These are phyloP conservation scores for Torymus auratus DNA, from an alignment of 2,888 invertebrate species.

Conservation along the genomic window DNA sequence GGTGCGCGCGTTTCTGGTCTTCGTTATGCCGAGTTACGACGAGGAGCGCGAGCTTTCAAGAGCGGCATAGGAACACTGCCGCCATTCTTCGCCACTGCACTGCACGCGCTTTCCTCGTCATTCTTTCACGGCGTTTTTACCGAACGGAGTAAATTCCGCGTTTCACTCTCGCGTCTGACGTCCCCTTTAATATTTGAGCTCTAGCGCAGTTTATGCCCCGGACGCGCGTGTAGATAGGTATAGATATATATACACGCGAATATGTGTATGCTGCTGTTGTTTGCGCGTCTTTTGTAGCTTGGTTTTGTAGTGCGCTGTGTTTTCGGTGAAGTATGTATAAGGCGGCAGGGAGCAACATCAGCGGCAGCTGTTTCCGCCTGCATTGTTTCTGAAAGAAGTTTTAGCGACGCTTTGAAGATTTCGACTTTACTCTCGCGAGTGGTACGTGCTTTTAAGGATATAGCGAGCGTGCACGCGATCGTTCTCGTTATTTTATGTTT, in stretches of 20 bases:
- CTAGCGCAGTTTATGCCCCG: not conserved
- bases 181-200: not conserved
- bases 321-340: too few species aligned
- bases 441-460: too few species aligned
- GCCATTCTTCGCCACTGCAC: slow-evolving; percentile 30
- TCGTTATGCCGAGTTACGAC: slow-evolving; percentile 35
- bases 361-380: too few species aligned
- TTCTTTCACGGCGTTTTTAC: slow-evolving; percentile 1
- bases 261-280: not conserved
- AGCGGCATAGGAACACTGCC: slow-evolving; percentile 45
- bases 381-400: too few species aligned
- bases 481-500: too few species aligned
- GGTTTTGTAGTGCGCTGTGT: too few species aligned
- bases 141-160: slow-evolving; percentile 34
- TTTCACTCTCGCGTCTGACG: not conserved
- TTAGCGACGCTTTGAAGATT: too few species aligned
- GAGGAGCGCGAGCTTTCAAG: slow-evolving; percentile 28
- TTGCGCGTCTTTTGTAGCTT: not conserved
- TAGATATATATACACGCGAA: too few species aligned
- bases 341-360: too few species aligned
- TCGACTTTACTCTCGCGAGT: too few species aligned
- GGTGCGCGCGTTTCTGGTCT: slow-evolving; percentile 30
- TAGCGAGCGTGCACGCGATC: too few species aligned
- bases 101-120: not conserved
- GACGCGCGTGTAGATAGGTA: too few species aligned